Percentiles rank a stretch among this genome's conserved stretches.
phyloP scores from a whole-genome alignment of 2,888 invertebrate species.

The Gastracanthus pulcherrimus region DNA sequence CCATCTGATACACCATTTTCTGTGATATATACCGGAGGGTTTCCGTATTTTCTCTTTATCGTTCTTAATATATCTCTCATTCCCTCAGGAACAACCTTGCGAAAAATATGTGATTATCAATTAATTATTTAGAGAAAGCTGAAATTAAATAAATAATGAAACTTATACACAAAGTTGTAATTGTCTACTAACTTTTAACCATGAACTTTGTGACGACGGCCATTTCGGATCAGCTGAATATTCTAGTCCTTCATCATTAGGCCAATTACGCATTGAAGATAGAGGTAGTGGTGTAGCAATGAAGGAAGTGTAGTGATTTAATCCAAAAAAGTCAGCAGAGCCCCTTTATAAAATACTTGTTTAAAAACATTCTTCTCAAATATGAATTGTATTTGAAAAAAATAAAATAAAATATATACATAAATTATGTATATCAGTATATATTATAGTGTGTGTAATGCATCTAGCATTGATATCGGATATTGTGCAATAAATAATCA shows the following conservation, averaged over 20 bases:
- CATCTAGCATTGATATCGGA: no score
- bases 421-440: no score
- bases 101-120: no score
- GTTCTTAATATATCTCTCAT: conserved; percentile 73
- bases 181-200: conserved; percentile 29
- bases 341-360: no score
- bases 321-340: conserved; percentile 67
- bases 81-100: conserved; percentile 76
- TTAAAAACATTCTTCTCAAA: no score
- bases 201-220: conserved; percentile 81
- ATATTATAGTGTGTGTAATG: no score
- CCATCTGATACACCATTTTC: conserved; percentile 81
- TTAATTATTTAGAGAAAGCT: neutral
- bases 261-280: neutral
- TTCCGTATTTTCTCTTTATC: conserved; percentile 74
- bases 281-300: conserved; percentile 59
- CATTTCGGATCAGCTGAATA: conserved; percentile 81
- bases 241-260: conserved; percentile 50
- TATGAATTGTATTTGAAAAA: no score
- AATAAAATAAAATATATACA: no score
- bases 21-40: conserved; percentile 77
- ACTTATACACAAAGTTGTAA: neutral
- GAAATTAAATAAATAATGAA: neutral
- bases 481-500: no score
- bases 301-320: conserved; percentile 69